phyloP scores from a whole-genome alignment of 1,140 invertebrate genomes.

The Drosophila repletoides region DNA sequence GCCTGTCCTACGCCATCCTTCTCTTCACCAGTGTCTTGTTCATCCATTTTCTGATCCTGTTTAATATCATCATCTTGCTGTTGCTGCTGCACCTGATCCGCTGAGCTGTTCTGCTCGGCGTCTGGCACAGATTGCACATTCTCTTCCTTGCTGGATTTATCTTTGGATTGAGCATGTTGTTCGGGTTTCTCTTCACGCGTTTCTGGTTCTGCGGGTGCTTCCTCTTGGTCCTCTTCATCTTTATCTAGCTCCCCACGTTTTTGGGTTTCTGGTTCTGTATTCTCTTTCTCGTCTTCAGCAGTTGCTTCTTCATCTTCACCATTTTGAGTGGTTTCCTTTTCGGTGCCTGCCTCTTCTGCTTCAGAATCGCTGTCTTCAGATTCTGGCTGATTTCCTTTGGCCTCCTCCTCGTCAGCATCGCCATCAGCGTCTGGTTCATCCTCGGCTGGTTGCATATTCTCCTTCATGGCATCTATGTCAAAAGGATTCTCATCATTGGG shows the following conservation, averaged over 20 bases:
- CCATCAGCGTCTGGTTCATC: slow-evolving; percentile 80
- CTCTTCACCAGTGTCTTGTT: slow-evolving; percentile 84
- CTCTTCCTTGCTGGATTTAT: slow-evolving; percentile 84
- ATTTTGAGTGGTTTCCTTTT: slow-evolving; percentile 80
- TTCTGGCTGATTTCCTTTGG: slow-evolving; percentile 83
- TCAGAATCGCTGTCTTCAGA: slow-evolving; percentile 82
- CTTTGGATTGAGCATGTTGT: slow-evolving; percentile 87
- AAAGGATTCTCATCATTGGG: slow-evolving; percentile 90
- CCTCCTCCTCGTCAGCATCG: slow-evolving; percentile 80
- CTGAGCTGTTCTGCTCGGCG: slow-evolving; percentile 70
- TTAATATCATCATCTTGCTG: slow-evolving; percentile 65
- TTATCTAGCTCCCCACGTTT: slow-evolving; percentile 62
- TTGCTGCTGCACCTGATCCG: slow-evolving; percentile 71
- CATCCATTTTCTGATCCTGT: slow-evolving; percentile 78
- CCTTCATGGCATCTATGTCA: slow-evolving; percentile 91
- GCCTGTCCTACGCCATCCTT: slow-evolving; percentile 86
- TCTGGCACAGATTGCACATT: slow-evolving; percentile 85
- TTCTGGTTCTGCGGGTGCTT: slow-evolving; percentile 51
- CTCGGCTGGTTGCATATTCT: slow-evolving; percentile 82
- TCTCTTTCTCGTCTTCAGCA: slow-evolving; percentile 83
- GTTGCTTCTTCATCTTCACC: slow-evolving; percentile 83
- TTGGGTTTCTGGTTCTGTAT: slow-evolving; percentile 59
- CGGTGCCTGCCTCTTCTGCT: slow-evolving; percentile 64
- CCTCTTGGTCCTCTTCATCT: slow-evolving; percentile 64
- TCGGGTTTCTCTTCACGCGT: slow-evolving; percentile 82